Evolutionary conservation across 2,888 invertebrate species (phyloP), one percentile per base, ranked within the genome.

Genomic region (Siphlonurus alternatus): DNA sequence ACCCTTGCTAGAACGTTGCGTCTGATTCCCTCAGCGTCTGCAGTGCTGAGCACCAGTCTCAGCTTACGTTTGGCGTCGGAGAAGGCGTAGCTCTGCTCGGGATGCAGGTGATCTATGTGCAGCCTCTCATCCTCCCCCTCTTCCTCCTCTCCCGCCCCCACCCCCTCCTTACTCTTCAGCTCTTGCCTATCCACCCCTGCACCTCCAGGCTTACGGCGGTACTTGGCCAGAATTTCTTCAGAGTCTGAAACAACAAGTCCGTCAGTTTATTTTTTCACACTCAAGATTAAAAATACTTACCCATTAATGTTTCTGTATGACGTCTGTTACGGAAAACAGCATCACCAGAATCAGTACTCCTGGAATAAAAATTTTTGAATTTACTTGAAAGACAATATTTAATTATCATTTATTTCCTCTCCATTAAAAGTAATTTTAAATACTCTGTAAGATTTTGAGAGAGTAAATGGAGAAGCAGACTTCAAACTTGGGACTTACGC

Each of bases 151-250:
- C 69, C 67, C 65, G 79, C 79, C 68, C 79, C 80, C 38, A 79
- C 79, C 63, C 79, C 80, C 20, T 61, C 59, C 1, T 22, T 60
- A 2, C 25, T 53, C 25, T 25, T 15, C 25, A 15, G 59, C 19
- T 64, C 60, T 19, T 60, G 61, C 15, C 64, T 59, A 5, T 3
- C 7, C 7, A 20, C 7, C n/a, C 5, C 56, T 5, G 5, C 19
- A 20, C 56, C 56, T 67, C 83, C 81, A 64, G 83, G 80, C 73
- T 86, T 84, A 69, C 85, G 82, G 2, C 95, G 81, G 77, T 97
- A 97, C 76, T 96, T 97, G 56, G 93, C 96, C 69, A 97, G 80
- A 72, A 97, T 97, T 72, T 96, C 94, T 72, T 96, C 95, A 51
- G 85, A 85, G 77, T 93, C 93, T 72, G 25, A 18, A 7, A 24